Percentiles rank a stretch among this genome's conserved stretches.
Conservation (phyloP, 1,140 invertebrate species). For the Lepidurus arcticus region DNA sequence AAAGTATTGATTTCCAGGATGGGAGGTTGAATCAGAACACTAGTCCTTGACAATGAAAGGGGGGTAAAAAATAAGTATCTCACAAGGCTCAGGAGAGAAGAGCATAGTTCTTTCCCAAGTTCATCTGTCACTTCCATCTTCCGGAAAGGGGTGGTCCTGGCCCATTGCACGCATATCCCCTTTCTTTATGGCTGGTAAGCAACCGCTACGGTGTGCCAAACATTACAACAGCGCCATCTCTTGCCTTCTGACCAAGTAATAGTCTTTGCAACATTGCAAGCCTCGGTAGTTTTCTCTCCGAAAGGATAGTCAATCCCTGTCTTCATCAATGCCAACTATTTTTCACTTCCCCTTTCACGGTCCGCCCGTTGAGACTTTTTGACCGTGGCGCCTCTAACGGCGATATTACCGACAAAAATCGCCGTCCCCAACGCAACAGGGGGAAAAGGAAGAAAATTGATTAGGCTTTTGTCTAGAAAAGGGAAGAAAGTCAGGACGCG, state of each 20-base stretch:
- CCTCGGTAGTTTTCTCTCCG: slow-evolving; percentile 2
- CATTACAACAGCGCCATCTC: not conserved
- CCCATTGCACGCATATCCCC: not conserved
- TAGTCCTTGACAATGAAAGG: not conserved
- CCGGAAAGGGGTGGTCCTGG: not conserved
- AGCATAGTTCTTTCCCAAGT: not conserved
- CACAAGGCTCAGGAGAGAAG: not conserved
- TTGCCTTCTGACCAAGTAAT: not conserved
- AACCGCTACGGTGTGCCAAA: not conserved
- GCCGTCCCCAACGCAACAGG: not conserved
- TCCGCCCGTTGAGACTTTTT: not conserved
- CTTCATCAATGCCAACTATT: slow-evolving; percentile 3
- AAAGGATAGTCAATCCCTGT: not conserved
- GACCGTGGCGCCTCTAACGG: not conserved
- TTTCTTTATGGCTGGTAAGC: not conserved
- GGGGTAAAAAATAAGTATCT: not conserved
- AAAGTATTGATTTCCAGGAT: slow-evolving; percentile 17
- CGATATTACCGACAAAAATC: not conserved
- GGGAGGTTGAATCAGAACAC: slow-evolving; percentile 2
- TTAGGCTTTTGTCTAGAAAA: not conserved
- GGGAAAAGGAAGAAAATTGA: not conserved
- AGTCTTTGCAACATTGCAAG: not conserved
- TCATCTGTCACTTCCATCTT: slow-evolving; percentile 7
- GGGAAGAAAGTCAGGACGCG: not conserved
- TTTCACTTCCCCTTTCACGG: not conserved